Evolutionary conservation across 2,113 vertebrate genomes (phyloP), one percentile per base, ranked within the genome.

Genomic region (Lophura nycthemera): DNA sequence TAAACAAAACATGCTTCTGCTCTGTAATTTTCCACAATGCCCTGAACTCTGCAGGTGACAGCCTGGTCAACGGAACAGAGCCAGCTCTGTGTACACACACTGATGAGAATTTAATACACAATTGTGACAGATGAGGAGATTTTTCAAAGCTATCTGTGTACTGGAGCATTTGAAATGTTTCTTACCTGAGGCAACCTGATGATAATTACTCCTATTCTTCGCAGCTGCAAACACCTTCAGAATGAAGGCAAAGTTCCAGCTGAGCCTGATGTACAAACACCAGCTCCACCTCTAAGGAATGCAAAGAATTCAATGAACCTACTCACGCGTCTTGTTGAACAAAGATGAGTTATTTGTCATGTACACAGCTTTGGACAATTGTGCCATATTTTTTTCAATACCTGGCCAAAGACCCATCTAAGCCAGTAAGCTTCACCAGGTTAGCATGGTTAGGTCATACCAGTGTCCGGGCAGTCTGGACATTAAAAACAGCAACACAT

Each of bases 161-260:
- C 36, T 5, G 32, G 38, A 90, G 70, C 47, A 89, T 92, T 90
- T 95, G 65, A 92, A 97, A 82, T 75, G 76, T 74, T 95, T 90
- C 93, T 95, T 86, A 92, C 93, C 93, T 94, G 83, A 88, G 93
- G 88, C 83, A 78, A 93, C 80, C 86, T 82, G 76, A 61, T 52
- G 83, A 59, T 89, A 89, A 88, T 52, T 86, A 42, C 59, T 86
- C 47, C 43, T 86, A 65, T 82, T 93, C 79, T 94, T 71, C 50
- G 86, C 75, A 67, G 69, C 88, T 95, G 88, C 79, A 88, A 86
- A 60, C 69, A 80, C 69, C 70, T 88, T 86, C 57, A 81, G 69
- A 91, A 95, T n/a, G 27, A 88, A 95, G 83, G 77, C 93, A 88
- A 48, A 20, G 25, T 65, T 94, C 83, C 90, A 92, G 14, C 40